Evolutionary conservation across 2,888 invertebrate species (phyloP).

Genomic region (Trimorus sp.): DNA sequence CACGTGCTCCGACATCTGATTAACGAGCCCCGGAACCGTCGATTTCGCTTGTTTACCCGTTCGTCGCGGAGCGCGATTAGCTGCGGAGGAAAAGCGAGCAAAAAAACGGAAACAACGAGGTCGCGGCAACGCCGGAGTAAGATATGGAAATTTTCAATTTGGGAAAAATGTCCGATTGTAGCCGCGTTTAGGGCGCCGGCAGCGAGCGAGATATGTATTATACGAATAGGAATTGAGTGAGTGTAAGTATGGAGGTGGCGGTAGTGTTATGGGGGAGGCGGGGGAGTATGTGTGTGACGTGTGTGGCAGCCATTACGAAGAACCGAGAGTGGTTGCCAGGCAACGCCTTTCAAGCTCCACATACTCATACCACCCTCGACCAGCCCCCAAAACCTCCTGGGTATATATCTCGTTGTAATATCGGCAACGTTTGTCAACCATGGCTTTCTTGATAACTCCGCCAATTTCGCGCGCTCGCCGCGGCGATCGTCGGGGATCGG

Average conservation of each 20-base stretch:
- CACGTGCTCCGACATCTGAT: conserved; percentile 78
- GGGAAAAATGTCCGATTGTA: conserved; percentile 77
- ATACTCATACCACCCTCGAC: conserved; percentile 76
- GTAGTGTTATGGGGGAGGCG: conserved; percentile 74
- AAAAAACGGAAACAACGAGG: neutral
- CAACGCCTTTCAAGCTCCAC: conserved; percentile 77
- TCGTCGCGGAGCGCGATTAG: neutral
- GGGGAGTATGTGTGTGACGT: conserved; percentile 76
- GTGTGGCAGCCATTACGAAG: conserved; percentile 76
- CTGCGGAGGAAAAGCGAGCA: neutral
- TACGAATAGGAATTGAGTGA: conserved; percentile 68
- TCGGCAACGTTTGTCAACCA: conserved; percentile 75
- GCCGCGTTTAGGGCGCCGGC: conserved; percentile 59
- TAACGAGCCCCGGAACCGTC: conserved; percentile 70
- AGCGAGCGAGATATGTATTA: conserved; percentile 74
- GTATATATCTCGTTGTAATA: conserved; percentile 65
- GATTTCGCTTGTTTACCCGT: conserved; percentile 17
- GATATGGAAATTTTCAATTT: conserved; percentile 74
- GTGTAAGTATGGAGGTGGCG: conserved; percentile 66
- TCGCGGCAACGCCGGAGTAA: conserved; percentile 24
- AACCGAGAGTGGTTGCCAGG: conserved; percentile 79
- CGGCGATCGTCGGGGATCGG: conserved; percentile 6
- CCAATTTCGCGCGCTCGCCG: conserved; percentile 47
- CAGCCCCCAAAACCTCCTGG: conserved; percentile 70
- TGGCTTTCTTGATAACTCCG: conserved; percentile 70